Evolutionary conservation across 2,113 vertebrate genomes (phyloP).

Genomic region (Centropus unirufus): DNA sequence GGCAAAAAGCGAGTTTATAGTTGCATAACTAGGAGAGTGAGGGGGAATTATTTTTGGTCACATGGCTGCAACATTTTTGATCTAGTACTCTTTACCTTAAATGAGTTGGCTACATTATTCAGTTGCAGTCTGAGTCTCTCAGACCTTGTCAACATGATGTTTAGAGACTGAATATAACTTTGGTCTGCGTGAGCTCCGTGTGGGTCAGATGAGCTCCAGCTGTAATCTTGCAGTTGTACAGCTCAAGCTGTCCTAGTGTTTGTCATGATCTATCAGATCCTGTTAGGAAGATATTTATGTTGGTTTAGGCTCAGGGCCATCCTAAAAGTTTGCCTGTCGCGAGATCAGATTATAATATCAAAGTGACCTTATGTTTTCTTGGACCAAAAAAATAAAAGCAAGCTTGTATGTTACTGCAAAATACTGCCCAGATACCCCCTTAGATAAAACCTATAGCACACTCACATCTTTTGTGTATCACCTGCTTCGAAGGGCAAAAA

Average conservation of each 20-base stretch:
- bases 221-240: background rate
- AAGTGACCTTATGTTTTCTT: background rate
- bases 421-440: background rate
- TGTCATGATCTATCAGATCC: background rate
- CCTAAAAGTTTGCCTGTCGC: background rate
- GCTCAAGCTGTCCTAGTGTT: background rate
- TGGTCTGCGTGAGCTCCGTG: background rate
- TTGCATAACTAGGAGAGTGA: background rate
- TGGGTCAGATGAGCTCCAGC: background rate
- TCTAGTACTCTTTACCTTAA: background rate
- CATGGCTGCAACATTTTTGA: background rate
- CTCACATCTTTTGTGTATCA: background rate
- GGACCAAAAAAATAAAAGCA: rapidly evolving
- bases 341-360: background rate
- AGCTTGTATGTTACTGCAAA: background rate
- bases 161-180: background rate
- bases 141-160: background rate
- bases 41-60: background rate
- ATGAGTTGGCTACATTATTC: background rate
- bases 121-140: background rate
- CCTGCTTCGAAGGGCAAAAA: background rate
- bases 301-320: background rate
- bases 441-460: background rate
- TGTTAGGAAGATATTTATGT: background rate
- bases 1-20: background rate